phyloP scores from a whole-genome alignment of 1,140 invertebrate species.

The Euwallacea similis region DNA sequence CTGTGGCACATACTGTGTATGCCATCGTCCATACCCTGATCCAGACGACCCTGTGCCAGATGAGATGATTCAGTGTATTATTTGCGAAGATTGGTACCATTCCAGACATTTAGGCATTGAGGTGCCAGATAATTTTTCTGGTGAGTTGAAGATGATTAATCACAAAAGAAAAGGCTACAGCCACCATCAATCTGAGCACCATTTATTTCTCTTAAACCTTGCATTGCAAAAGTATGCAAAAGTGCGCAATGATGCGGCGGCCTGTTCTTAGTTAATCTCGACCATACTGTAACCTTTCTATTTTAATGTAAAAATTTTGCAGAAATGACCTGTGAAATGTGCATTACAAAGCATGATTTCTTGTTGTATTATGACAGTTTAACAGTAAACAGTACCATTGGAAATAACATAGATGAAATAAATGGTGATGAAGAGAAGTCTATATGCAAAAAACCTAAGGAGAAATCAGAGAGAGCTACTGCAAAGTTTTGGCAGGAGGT shows the following conservation, averaged over 20 bases:
- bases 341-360: conserved; percentile 75
- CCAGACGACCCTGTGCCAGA: conserved; percentile 76
- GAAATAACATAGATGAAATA: conserved; percentile 15
- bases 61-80: conserved; percentile 94
- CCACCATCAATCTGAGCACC: not conserved
- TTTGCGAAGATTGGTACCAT: conserved; percentile 99
- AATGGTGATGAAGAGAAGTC: conserved; percentile 3
- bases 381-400: conserved; percentile 42
- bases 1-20: conserved; percentile 88
- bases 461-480: conserved; percentile 43
- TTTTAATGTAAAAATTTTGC: conserved; percentile 36
- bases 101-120: conserved; percentile 71
- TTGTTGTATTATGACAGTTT: conserved; percentile 69
- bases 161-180: not conserved
- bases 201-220: not conserved
- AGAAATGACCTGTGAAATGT: conserved; percentile 78
- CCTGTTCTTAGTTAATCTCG: no score
- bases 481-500: conserved; percentile 68
- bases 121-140: conserved; percentile 58
- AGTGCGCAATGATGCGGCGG: no score
- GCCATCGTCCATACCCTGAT: conserved; percentile 94
- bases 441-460: conserved; percentile 47
- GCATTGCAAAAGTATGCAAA: not conserved
- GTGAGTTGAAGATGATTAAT: conserved; percentile 24
- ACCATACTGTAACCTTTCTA: not conserved